These are phyloP conservation scores for Zootoca vivipara DNA, from an alignment of 2,113 vertebrate species.

Conservation along the genomic window DNA sequence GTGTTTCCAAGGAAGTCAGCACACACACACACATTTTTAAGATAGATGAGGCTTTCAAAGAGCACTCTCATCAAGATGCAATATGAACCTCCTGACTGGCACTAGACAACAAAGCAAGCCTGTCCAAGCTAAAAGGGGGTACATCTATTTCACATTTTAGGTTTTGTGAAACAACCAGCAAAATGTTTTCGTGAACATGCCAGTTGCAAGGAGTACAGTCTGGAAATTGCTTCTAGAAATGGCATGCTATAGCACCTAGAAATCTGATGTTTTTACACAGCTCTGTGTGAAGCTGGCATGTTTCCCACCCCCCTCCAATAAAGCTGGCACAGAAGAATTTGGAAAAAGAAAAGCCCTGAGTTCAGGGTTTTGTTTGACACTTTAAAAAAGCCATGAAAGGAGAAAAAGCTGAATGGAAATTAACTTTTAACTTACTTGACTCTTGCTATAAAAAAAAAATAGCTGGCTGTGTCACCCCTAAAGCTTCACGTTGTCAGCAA, in stretches of 20 bases:
- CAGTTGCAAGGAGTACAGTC: neutral
- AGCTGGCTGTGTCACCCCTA: neutral
- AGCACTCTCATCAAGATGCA: neutral
- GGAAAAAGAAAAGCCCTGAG: neutral
- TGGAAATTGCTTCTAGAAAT: neutral
- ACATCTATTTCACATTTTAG: neutral
- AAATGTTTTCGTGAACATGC: neutral
- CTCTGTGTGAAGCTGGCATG: neutral
- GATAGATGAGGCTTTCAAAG: neutral
- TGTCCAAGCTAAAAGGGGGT: neutral
- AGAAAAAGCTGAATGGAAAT: neutral
- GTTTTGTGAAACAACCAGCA: neutral
- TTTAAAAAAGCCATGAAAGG: neutral
- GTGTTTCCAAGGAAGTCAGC: neutral
- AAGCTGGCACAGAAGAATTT: neutral
- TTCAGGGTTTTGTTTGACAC: neutral
- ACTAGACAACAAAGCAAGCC: neutral
- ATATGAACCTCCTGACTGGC: neutral
- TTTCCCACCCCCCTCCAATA: neutral
- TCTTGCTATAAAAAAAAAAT: too few species aligned
- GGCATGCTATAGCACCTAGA: neutral
- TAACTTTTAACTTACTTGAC: neutral
- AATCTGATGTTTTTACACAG: neutral
- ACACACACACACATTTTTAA: too few species aligned
- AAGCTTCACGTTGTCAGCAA: neutral